Percentiles rank a stretch among this genome's conserved stretches.
Evolutionary conservation across 2,113 vertebrate species (phyloP).

Genomic region (Odocoileus hemionus): DNA sequence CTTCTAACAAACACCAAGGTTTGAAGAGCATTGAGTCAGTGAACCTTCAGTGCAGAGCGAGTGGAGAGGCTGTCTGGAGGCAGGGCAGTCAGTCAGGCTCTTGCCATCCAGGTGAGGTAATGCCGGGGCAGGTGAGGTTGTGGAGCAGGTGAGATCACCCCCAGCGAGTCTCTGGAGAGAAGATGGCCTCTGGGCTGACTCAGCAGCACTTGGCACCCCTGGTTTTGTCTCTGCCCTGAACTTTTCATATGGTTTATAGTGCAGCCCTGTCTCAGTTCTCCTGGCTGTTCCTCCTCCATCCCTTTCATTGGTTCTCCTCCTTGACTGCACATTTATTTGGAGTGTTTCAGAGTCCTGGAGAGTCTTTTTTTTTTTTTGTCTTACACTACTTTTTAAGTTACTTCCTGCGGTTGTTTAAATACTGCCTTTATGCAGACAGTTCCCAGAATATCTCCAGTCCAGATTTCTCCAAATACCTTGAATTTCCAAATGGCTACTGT

Average conservation of each 20-base stretch:
- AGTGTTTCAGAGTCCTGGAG: not conserved
- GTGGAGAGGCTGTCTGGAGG: not conserved
- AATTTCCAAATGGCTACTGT: not conserved
- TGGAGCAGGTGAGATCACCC: conserved; percentile 8
- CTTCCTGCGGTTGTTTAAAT: not conserved
- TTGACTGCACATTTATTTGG: not conserved
- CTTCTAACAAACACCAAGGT: not conserved
- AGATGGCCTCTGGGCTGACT: not conserved
- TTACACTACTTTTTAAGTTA: not conserved
- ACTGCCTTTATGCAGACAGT: not conserved
- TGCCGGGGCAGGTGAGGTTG: not conserved
- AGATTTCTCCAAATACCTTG: not conserved
- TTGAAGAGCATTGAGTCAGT: not conserved
- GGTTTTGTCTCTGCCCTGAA: not conserved
- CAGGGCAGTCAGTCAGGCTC: not conserved
- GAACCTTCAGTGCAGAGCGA: not conserved
- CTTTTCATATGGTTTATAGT: not conserved
- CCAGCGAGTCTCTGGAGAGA: not conserved
- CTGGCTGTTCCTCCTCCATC: not conserved
- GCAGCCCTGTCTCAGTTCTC: not conserved
- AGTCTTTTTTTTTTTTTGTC: not conserved
- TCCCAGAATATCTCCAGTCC: not conserved
- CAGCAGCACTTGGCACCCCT: not conserved
- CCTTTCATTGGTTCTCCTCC: not conserved
- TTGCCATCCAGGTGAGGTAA: not conserved